Evolutionary conservation across 2,797 vertebrate genomes (phyloP).

Genomic region (Threskiornis aethiopicus): DNA sequence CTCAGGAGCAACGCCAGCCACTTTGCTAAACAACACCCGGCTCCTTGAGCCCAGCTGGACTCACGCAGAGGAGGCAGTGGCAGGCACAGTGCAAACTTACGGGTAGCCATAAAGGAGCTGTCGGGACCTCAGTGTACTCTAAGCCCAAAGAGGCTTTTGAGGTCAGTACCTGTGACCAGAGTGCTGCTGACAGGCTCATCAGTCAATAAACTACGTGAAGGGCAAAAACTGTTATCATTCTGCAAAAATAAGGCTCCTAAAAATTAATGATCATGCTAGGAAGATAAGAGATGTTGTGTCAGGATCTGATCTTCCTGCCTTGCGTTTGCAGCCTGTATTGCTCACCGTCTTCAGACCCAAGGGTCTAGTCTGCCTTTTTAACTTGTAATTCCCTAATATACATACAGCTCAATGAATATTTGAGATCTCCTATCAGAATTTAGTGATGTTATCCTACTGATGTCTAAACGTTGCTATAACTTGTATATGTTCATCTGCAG

Average conservation of each 20-base stretch:
- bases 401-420: not conserved
- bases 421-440: not conserved
- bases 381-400: not conserved
- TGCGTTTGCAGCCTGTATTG: not conserved
- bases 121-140: not conserved
- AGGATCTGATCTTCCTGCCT: not conserved
- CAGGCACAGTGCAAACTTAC: not conserved
- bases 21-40: not conserved
- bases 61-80: not conserved
- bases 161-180: not conserved
- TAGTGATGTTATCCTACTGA: not conserved
- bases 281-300: not conserved
- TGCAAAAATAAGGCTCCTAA: not conserved
- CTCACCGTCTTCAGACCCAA: not conserved
- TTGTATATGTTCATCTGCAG: not conserved
- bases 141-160: not conserved
- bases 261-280: not conserved
- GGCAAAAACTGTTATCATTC: not conserved
- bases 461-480: not conserved
- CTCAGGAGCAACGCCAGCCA: rapidly evolving
- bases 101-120: not conserved
- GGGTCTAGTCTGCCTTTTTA: not conserved
- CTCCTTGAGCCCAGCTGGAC: not conserved
- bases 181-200: not conserved
- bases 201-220: not conserved